phyloP scores from a whole-genome alignment of 2,797 vertebrate genomes.

The Trematomus bernacchii region DNA sequence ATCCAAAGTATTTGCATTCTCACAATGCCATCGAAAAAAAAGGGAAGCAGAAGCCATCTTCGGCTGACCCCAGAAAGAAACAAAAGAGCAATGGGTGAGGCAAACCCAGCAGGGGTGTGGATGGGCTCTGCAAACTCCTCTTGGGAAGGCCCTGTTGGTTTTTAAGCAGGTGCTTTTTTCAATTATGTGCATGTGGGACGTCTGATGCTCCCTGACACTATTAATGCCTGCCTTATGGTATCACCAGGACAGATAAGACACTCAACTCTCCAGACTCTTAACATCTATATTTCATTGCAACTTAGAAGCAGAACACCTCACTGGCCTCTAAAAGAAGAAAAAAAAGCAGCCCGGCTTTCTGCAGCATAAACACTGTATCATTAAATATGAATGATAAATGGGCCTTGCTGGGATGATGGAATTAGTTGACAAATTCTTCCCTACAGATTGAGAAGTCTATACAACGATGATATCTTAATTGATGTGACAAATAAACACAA shows the following conservation, averaged over 20 bases:
- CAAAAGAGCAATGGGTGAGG: slow-evolving; percentile 55
- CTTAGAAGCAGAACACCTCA: slow-evolving; percentile 75
- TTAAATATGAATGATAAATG: slow-evolving; percentile 84
- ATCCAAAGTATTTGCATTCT: slow-evolving; percentile 84
- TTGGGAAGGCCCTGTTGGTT: slow-evolving; percentile 79
- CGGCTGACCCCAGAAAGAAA: slow-evolving; percentile 77
- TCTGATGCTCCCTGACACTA: slow-evolving; percentile 87
- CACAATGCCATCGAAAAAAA: slow-evolving; percentile 69
- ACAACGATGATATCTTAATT: slow-evolving; percentile 76
- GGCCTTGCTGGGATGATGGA: slow-evolving; percentile 67
- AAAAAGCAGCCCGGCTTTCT: slow-evolving; percentile 61
- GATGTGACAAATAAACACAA: slow-evolving; percentile 76
- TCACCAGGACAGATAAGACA: slow-evolving; percentile 86
- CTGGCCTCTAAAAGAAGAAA: slow-evolving; percentile 49
- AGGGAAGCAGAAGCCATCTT: slow-evolving; percentile 63
- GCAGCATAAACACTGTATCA: slow-evolving; percentile 72
- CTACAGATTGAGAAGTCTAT: slow-evolving; percentile 62
- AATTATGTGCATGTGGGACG: slow-evolving; percentile 84
- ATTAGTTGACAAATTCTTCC: slow-evolving; percentile 77
- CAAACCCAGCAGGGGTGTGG: slow-evolving; percentile 61
- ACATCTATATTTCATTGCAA: slow-evolving; percentile 89
- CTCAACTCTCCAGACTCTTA: slow-evolving; percentile 82
- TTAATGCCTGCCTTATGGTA: slow-evolving; percentile 89
- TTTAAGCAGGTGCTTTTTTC: slow-evolving; percentile 85
- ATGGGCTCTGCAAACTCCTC: slow-evolving; percentile 69